These are phyloP conservation scores for Stenotaenia linearis DNA, from an alignment of 2,888 invertebrate species.

Conservation along the genomic window DNA sequence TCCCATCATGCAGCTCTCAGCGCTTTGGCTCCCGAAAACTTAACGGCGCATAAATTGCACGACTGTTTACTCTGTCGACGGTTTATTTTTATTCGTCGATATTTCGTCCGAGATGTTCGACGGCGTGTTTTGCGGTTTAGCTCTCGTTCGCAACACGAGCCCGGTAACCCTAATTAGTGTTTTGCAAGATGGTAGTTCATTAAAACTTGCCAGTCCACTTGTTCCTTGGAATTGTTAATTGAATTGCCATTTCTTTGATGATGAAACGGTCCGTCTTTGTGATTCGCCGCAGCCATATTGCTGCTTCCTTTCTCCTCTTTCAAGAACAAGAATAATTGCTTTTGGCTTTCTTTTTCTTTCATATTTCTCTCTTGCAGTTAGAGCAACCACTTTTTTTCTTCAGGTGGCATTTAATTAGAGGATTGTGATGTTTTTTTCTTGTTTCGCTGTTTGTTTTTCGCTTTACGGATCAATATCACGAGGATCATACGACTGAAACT, in stretches of 20 bases:
- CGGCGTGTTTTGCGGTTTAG: not conserved
- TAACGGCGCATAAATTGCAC: too few relatives aligned
- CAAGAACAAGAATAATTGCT: not conserved
- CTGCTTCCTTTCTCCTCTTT: not conserved
- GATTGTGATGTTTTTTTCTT: not conserved
- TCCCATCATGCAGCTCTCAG: not conserved
- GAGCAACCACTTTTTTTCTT: not conserved
- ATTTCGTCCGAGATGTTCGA: not conserved
- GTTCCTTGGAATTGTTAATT: not conserved
- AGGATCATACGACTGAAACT: too few relatives aligned
- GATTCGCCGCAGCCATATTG: not conserved
- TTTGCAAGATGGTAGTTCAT: not conserved
- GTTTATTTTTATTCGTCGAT: too few relatives aligned
- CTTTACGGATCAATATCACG: not conserved
- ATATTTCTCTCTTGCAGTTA: not conserved
- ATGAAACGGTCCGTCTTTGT: not conserved
- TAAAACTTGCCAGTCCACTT: not conserved
- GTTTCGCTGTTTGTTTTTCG: not conserved
- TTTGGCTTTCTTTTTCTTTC: not conserved
- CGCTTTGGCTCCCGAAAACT: too few relatives aligned
- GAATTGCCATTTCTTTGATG: not conserved
- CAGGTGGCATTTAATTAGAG: conserved; percentile 4
- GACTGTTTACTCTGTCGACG: too few relatives aligned
- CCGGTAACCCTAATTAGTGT: not conserved
- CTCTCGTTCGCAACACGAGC: not conserved